These are phyloP conservation scores for Philaethria dido DNA, from an alignment of 2,888 invertebrate species.

Conservation along the genomic window DNA sequence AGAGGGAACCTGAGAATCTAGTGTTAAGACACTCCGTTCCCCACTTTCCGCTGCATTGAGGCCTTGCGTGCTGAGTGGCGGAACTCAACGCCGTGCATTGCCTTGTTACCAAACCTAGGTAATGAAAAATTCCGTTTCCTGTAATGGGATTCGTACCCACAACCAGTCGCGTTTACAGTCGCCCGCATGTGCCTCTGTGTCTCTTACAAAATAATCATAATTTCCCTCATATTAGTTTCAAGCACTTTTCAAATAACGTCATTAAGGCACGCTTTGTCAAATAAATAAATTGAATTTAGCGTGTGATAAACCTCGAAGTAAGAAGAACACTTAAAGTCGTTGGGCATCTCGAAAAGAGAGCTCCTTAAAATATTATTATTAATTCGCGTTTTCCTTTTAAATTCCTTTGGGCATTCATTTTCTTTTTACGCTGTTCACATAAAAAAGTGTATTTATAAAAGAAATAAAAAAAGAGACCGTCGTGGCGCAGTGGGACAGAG, in stretches of 20 bases:
- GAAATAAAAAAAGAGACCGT: too few relatives aligned
- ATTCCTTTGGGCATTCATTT: not conserved
- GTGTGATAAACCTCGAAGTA: slow-evolving; percentile 32
- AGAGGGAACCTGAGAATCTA: too few relatives aligned
- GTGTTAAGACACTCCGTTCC: too few relatives aligned
- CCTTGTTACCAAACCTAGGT: too few relatives aligned
- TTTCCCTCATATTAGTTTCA: slow-evolving; percentile 7
- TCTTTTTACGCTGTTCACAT: not conserved
- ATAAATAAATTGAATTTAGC: slow-evolving; percentile 34
- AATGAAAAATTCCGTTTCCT: too few relatives aligned
- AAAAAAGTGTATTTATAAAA: not conserved
- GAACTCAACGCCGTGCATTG: too few relatives aligned
- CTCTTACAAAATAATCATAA: not conserved
- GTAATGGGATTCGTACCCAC: too few relatives aligned
- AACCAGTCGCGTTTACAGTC: too few relatives aligned
- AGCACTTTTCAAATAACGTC: slow-evolving; percentile 13
- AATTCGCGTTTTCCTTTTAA: slow-evolving; percentile 14
- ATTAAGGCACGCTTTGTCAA: slow-evolving; percentile 21
- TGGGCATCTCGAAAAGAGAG: slow-evolving; percentile 21
- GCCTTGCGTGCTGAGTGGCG: too few relatives aligned
- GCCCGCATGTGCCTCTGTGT: too few relatives aligned
- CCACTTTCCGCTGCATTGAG: too few relatives aligned
- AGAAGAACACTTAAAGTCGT: slow-evolving; percentile 28
- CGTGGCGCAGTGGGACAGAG: too few relatives aligned
- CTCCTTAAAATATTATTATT: slow-evolving; percentile 26